Evolutionary conservation across 2,888 invertebrate species (phyloP), one percentile per base, ranked within the genome.

Genomic region (Troides oblongomaculatus): DNA sequence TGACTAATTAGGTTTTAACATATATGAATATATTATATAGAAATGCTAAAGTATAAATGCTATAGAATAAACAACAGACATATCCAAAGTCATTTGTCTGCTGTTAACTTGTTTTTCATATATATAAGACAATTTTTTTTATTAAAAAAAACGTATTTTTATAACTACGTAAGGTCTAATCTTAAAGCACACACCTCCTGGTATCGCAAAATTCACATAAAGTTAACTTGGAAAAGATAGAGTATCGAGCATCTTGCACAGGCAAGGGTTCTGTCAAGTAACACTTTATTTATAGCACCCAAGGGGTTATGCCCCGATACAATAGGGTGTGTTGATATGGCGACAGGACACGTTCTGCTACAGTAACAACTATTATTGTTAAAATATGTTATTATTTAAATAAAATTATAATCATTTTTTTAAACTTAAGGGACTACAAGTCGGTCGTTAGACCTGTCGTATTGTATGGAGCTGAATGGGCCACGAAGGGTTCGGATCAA

Each of bases 321-420:
- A 79, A 79, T 79, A 80, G 80, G 79, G 79, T 72, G 82, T 81
- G 82, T 85, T 87, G 87, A 88, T 85, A 85, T 87, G 89, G 88
- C 87, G 84, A 76, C 81, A 81, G 84, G 83, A 77, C 81, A 84
- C 83, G 82, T 89, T 87, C 86, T 76, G 81, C 83, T 79, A 88
- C 23, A 36, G 30, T 36, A 36, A 53, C 39, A 10, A 10, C 39
- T 39, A 10, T 39, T 39, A 39, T 39, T 39, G 39, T 39, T 46
- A 46, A 46, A 10, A 50, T 18, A 50, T 14, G 5, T 1, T 17
- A 5, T 17, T 50, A 50, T 50, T 17, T 50, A 50, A 50, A 18
- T 14, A 17, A 50, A 50, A 18, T 14, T 17, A 18, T 50, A 14
- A 50, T 50, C 1, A 1, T 10, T 10, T 39, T 10, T 39, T 39